A percentile compares a stretch with the other conserved stretches of the same genome.
Conservation (phyloP, 2,113 vertebrate species). For the Misgurnus mizolepis region DNA sequence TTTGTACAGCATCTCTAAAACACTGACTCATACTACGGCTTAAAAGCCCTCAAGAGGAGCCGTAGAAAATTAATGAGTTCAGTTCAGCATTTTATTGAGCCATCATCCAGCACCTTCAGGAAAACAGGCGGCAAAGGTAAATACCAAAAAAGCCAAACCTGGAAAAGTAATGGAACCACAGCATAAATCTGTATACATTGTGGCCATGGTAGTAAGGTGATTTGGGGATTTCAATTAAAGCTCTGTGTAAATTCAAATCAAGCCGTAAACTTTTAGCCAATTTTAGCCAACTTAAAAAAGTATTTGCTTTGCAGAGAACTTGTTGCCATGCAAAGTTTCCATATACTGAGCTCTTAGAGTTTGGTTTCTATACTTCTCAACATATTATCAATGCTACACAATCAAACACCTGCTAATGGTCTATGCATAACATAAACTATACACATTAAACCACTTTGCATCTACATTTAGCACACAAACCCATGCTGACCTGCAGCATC, state of each 20-base stretch:
- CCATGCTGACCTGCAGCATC: conserved; percentile 73
- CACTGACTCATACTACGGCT: conserved; percentile 53
- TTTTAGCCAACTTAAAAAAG: too few relatives aligned
- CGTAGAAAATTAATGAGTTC: conserved; percentile 65
- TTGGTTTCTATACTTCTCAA: too few relatives aligned
- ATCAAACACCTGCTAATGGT: too few relatives aligned
- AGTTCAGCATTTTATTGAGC: conserved; percentile 59
- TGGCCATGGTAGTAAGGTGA: conserved; percentile 34
- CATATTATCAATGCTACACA: too few relatives aligned
- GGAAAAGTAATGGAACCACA: conserved; percentile 51
- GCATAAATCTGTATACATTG: conserved; percentile 56
- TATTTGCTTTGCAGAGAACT: too few relatives aligned
- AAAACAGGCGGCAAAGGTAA: conserved; percentile 61
- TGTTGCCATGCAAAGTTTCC: too few relatives aligned
- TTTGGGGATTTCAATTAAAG: conserved; percentile 57
- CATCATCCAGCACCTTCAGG: conserved; percentile 59
- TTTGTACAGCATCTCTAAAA: conserved; percentile 67
- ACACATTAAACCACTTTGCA: too few relatives aligned
- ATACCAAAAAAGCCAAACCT: conserved; percentile 43
- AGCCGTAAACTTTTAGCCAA: neutral
- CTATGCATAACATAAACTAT: too few relatives aligned
- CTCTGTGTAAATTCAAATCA: conserved; percentile 5
- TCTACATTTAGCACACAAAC: neutral
- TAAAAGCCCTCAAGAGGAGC: conserved; percentile 66
- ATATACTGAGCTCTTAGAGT: too few relatives aligned